Base-by-base conservation (phyloP, 2,113 vertebrate species). In the Clarias macrocephalus region DNA sequence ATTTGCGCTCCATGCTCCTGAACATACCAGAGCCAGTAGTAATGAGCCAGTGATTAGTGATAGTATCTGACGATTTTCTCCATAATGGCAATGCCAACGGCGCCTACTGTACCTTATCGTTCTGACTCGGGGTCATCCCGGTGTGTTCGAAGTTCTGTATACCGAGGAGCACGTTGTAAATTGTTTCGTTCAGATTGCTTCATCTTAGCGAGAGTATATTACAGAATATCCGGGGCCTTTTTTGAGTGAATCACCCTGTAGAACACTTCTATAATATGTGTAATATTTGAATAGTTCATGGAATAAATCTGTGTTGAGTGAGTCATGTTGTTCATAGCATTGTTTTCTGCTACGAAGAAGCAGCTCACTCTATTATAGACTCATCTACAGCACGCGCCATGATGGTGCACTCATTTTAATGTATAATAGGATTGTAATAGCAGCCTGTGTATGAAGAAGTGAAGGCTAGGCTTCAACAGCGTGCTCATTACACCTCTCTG, bases 231-330 rank as follows among this genome's bases (percentile, higher is more conserved):
- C 48, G 0, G 48, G 48, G 7, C 48, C 48, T 48, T 7, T 7
- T 48, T 48, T 7, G 48, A 48, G 48, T 48, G 48, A 48, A 48
- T 48, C 48, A 48, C 48, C 48, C 62, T 23, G 62, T 63, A 63
- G 62, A 8, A 23, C 62, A 63, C 21, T 21, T 63, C 21, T 73
- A 42, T 54, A 54, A 80, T n/a, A 21, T 59, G 54, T 28, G 16
- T 56, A 30, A 80, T 80, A 80, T 57, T 80, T 80, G 25, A 79
- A 57, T 56, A 30, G 76, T 19, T 80, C 25, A 59, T 80, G 10
- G 57, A 30, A 80, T 52, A 76, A 76, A 76, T 25, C 23, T 76
- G 42, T 79, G 52, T 25, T 79, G 75, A 56, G n/a, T 13, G 75
- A 57, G 25, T 28, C 6, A 37, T 19, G 76, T 57, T 28, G 48